Evolutionary conservation across 2,888 invertebrate genomes (phyloP).

Genomic region (Parapristionchus giblindavisi): DNA sequence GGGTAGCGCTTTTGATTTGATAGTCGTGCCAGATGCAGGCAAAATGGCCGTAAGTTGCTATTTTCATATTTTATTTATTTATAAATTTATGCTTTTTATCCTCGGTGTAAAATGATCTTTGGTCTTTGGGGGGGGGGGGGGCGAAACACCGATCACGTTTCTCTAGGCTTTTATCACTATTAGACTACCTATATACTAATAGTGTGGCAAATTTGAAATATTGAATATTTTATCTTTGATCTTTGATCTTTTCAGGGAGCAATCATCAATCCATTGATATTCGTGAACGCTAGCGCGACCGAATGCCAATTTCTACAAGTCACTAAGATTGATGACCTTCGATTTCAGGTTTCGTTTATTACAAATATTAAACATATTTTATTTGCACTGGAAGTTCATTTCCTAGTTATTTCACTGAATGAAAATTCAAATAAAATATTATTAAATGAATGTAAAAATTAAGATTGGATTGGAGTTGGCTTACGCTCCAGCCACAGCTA

Average conservation of each 20-base stretch:
- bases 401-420: not conserved
- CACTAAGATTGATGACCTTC: conserved; percentile 17
- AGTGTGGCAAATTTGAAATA: too few species aligned
- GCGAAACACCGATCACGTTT: too few species aligned
- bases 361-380: not conserved
- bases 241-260: conserved; percentile 43
- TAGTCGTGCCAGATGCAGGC: conserved; percentile 47
- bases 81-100: too few species aligned
- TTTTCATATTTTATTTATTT: not conserved
- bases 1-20: conserved; percentile 55
- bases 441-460: not conserved
- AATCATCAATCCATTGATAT: conserved; percentile 46
- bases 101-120: not conserved
- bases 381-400: not conserved
- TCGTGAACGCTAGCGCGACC: conserved; percentile 34
- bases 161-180: too few species aligned
- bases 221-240: too few species aligned
- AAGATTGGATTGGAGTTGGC: conserved; percentile 48
- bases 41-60: conserved; percentile 32
- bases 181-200: too few species aligned
- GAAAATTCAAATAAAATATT: not conserved
- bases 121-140: too few species aligned
- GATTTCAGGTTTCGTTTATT: conserved; percentile 39
- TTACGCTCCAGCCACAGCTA: conserved; percentile 52
- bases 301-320: conserved; percentile 51